A percentile compares a stretch with the other conserved stretches of the same genome.
phyloP scores from a whole-genome alignment of 2,797 vertebrate genomes.

The Fistularia tabacaria region DNA sequence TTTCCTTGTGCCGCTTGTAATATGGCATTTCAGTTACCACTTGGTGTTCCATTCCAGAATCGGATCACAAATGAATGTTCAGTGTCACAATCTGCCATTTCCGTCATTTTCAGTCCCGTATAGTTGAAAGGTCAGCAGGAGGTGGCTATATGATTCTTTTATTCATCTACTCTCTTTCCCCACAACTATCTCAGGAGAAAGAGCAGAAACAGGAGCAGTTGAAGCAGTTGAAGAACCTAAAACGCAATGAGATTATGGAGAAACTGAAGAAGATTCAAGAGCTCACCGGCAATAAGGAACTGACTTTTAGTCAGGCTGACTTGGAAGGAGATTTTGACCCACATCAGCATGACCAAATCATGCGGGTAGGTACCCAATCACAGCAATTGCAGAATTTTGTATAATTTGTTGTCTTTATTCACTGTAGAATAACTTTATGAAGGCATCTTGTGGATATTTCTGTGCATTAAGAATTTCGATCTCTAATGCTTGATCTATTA shows the following conservation, averaged over 20 bases:
- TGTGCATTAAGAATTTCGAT: too few relatives aligned
- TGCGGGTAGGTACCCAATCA: conserved; percentile 74
- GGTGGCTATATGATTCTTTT: not conserved
- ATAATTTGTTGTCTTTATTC: too few relatives aligned
- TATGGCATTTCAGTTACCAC: not conserved
- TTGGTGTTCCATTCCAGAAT: not conserved
- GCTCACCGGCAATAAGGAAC: conserved; percentile 78
- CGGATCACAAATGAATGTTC: too few relatives aligned
- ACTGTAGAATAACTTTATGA: too few relatives aligned
- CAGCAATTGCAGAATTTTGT: too few relatives aligned
- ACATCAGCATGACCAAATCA: conserved; percentile 80
- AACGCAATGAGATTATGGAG: conserved; percentile 82
- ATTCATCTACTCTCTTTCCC: not conserved
- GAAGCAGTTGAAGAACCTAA: conserved; percentile 91
- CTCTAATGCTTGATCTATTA: too few relatives aligned
- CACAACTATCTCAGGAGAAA: conserved; percentile 73
- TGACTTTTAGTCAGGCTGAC: conserved; percentile 74
- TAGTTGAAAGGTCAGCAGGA: too few relatives aligned
- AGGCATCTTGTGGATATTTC: too few relatives aligned
- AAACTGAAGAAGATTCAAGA: conserved; percentile 81
- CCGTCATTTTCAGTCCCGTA: not conserved
- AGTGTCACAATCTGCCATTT: too few relatives aligned
- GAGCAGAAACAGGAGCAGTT: conserved; percentile 84
- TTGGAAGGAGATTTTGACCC: conserved; percentile 86
- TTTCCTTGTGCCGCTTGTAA: not conserved